Evolutionary conservation across 2,113 vertebrate genomes (phyloP).

Genomic region (Orycteropus afer): DNA sequence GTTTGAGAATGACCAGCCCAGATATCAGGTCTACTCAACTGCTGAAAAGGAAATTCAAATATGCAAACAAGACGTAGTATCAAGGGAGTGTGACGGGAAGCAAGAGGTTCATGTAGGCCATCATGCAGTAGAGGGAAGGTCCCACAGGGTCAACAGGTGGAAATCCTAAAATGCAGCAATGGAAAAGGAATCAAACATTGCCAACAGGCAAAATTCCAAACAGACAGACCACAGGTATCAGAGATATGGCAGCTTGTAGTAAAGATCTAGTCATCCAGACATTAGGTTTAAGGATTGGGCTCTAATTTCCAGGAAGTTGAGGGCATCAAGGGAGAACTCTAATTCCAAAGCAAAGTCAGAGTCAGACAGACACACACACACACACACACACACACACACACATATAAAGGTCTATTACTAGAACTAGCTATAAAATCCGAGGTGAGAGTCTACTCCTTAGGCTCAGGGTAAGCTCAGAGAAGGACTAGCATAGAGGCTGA

Average conservation of each 20-base stretch:
- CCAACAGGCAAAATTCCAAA: not conserved
- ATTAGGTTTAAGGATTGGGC: not conserved
- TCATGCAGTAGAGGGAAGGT: not conserved
- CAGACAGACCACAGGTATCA: not conserved
- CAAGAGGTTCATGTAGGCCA: not conserved
- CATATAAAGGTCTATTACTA: not conserved
- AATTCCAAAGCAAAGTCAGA: conserved; percentile 8
- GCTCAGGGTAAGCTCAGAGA: not conserved
- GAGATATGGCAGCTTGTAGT: not conserved
- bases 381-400: too few species aligned
- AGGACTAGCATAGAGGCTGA: not conserved
- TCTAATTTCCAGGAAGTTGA: not conserved
- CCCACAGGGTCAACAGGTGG: not conserved
- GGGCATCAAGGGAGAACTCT: not conserved
- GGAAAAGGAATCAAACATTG: not conserved
- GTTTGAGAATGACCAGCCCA: not conserved
- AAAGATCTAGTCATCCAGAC: not conserved
- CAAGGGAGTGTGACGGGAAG: not conserved
- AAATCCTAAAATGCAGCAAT: not conserved
- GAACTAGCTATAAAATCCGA: not conserved
- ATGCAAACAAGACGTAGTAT: not conserved
- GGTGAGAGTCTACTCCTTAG: not conserved
- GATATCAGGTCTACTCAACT: not conserved
- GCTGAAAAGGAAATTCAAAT: not conserved
- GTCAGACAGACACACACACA: too few species aligned